These are phyloP conservation scores for Diabrotica balteata DNA, from an alignment of 2,888 invertebrate species.

Conservation along the genomic window DNA sequence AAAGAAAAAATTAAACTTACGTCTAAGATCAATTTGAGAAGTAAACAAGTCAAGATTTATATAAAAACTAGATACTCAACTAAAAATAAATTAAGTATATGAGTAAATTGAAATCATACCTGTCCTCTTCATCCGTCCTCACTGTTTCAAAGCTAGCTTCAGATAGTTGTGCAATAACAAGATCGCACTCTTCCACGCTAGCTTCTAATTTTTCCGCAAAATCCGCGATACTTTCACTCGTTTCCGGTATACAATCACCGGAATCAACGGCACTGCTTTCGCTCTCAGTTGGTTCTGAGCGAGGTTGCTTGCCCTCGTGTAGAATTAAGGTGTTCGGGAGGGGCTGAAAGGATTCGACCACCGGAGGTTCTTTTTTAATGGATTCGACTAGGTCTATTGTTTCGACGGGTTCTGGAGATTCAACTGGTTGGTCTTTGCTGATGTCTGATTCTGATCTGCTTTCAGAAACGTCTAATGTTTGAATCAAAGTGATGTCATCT, in stretches of 20 bases:
- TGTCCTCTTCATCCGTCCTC: conserved; percentile 63
- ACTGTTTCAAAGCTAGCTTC: conserved; percentile 31
- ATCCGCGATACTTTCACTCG: conserved; percentile 42
- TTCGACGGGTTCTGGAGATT: conserved; percentile 16
- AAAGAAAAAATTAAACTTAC: too few species aligned
- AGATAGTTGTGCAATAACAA: conserved; percentile 47
- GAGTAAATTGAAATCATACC: not conserved
- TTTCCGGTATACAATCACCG: conserved; percentile 3
- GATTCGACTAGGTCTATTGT: conserved; percentile 4
- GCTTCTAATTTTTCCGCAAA: conserved; percentile 57
- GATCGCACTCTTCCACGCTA: conserved; percentile 59
- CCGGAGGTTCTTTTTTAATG: not conserved
- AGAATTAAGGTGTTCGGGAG: conserved; percentile 58
- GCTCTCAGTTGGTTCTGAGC: conserved; percentile 56
- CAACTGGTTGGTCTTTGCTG: conserved; percentile 18
- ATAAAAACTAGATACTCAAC: too few species aligned
- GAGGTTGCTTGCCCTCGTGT: conserved; percentile 49
- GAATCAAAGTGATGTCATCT: conserved; percentile 19
- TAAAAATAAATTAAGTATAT: too few species aligned
- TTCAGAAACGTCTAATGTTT: conserved; percentile 22
- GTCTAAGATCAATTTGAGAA: too few species aligned
- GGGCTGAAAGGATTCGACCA: conserved; percentile 46
- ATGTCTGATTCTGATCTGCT: conserved; percentile 9
- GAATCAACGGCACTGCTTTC: conserved; percentile 37
- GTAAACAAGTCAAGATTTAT: too few species aligned